phyloP scores from a whole-genome alignment of 2,888 invertebrate genomes.

The Melanostoma scalare region DNA sequence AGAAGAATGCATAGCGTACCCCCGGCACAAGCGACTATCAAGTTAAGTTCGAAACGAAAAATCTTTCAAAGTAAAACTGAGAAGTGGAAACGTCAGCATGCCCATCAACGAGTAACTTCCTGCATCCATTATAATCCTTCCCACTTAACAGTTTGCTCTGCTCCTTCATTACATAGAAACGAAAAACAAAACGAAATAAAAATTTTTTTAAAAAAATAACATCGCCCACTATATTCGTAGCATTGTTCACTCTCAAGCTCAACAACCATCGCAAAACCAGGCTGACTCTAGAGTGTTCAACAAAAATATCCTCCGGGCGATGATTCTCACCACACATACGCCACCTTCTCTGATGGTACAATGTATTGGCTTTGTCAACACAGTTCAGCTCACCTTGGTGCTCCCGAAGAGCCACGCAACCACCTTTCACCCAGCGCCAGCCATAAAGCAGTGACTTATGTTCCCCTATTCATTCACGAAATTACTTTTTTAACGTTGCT shows the following conservation, averaged over 20 bases:
- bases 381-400: conserved; percentile 40
- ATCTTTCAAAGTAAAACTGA: conserved; percentile 5
- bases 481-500: conserved; percentile 53
- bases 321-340: conserved; percentile 31
- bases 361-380: conserved; percentile 38
- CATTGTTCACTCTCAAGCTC: conserved; percentile 42
- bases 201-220: background rate
- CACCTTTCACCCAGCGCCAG: conserved; percentile 3
- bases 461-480: conserved; percentile 62
- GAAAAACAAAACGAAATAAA: conserved; percentile 32
- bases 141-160: conserved; percentile 59
- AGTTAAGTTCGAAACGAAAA: no score
- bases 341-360: no score
- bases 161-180: conserved; percentile 61
- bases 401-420: conserved; percentile 12
- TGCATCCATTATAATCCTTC: conserved; percentile 60
- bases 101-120: conserved; percentile 47
- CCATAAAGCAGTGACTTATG: conserved; percentile 50
- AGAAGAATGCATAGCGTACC: no score
- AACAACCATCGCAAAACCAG: conserved; percentile 5
- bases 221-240: conserved; percentile 44
- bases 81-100: conserved; percentile 33
- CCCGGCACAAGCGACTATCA: no score
- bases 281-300: conserved; percentile 19
- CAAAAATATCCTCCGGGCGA: conserved; percentile 38